Evolutionary conservation across 2,113 vertebrate species (phyloP).

Genomic region (Mus spicilegus): DNA sequence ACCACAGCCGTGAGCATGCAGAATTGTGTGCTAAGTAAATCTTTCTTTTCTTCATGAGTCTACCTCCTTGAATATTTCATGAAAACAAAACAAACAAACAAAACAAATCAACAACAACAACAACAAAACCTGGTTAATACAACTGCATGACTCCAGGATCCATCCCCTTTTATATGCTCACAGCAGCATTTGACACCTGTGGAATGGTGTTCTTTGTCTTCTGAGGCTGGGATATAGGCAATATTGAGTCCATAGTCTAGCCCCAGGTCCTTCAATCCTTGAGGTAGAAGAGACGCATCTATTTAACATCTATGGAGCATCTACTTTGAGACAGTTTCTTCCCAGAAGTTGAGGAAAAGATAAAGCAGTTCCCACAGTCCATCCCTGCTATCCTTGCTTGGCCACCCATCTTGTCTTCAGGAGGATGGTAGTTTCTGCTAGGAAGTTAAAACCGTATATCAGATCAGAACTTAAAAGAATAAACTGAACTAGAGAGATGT

Average conservation of each 20-base stretch:
- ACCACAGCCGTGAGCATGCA: not conserved
- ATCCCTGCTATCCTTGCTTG: not conserved
- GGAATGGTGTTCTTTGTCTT: not conserved
- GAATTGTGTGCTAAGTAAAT: not conserved
- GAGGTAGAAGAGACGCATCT: conserved; percentile 59
- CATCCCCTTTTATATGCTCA: not conserved
- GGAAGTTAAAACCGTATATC: conserved; percentile 22
- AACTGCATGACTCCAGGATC: not conserved
- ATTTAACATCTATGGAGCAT: conserved; percentile 51
- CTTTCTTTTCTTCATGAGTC: not conserved
- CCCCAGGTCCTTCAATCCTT: not conserved
- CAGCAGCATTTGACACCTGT: not conserved
- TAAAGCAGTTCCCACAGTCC: not conserved
- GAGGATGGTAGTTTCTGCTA: not conserved
- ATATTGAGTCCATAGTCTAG: not conserved
- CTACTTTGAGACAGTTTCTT: not conserved
- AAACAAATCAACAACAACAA: not conserved
- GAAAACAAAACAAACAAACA: not conserved
- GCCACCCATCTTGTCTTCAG: not conserved
- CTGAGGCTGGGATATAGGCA: not conserved
- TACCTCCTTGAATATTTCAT: not conserved
- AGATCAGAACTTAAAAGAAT: conserved; percentile 3
- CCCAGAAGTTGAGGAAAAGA: not conserved
- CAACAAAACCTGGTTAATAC: not conserved
- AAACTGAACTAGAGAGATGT: not conserved